Conservation (phyloP, 2,113 vertebrate genomes). For the Ginglymostoma cirratum region DNA sequence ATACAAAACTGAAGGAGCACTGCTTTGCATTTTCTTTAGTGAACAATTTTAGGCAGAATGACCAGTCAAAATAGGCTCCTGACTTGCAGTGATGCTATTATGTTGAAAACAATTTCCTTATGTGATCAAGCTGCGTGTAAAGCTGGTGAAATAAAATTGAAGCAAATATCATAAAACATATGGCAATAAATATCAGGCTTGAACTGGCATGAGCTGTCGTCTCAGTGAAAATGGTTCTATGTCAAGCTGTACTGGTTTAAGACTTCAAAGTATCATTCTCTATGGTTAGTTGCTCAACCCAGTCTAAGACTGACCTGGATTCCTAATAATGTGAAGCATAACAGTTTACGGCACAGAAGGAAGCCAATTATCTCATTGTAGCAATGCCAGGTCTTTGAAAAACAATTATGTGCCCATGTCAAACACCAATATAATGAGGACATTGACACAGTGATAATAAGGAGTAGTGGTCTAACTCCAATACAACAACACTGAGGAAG, state of each 20-base stretch:
- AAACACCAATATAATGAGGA: no score
- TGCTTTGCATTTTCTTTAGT: background rate
- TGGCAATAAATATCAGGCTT: background rate
- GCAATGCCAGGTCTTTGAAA: background rate
- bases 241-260: background rate
- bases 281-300: background rate
- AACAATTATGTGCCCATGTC: no score
- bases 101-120: background rate
- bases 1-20: background rate
- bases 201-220: background rate
- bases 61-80: background rate
- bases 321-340: background rate
- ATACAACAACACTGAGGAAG: background rate
- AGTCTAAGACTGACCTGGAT: background rate
- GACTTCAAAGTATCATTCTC: background rate
- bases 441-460: no score
- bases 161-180: background rate
- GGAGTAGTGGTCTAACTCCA: no score
- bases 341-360: background rate
- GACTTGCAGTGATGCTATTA: background rate
- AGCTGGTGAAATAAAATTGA: background rate
- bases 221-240: background rate
- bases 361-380: background rate
- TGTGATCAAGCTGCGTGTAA: background rate
- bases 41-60: no score